Evolutionary conservation across 2,113 vertebrate genomes (phyloP).

Genomic region (Platichthys stellatus): DNA sequence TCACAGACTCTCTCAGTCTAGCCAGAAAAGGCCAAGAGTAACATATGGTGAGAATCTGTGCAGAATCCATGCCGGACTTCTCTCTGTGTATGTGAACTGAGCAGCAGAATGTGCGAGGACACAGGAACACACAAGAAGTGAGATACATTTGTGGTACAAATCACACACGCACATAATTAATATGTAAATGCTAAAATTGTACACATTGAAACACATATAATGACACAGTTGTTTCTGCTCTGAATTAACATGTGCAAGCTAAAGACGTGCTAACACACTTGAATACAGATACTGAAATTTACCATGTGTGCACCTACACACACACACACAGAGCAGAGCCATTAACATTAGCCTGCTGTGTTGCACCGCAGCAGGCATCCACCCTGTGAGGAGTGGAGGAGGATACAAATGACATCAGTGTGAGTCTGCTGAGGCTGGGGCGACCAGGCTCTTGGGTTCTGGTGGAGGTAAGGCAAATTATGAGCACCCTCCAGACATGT

Average conservation of each 20-base stretch:
- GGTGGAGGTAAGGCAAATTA: slow-evolving; percentile 5
- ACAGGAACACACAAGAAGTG: neutral
- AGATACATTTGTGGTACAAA: too few relatives aligned
- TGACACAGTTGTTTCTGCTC: neutral
- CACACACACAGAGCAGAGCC: slow-evolving; percentile 11
- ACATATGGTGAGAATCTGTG: slow-evolving; percentile 30
- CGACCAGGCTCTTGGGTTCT: neutral
- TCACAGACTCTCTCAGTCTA: neutral
- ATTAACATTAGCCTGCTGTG: slow-evolving; percentile 31
- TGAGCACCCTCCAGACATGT: slow-evolving; percentile 33
- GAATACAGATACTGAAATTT: slow-evolving; percentile 17
- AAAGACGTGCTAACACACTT: neutral
- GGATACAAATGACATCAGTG: slow-evolving; percentile 8
- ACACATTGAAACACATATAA: slow-evolving; percentile 14
- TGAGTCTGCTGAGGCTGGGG: slow-evolving; percentile 7
- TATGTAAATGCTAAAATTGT: neutral
- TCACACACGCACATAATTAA: neutral
- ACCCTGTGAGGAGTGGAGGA: slow-evolving; percentile 9
- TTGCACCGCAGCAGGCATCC: slow-evolving; percentile 27
- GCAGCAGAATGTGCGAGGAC: neutral
- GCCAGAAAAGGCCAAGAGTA: neutral
- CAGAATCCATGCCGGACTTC: slow-evolving; percentile 1
- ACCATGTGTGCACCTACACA: neutral
- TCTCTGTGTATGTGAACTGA: slow-evolving; percentile 6
- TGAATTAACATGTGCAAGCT: neutral